Evolutionary conservation across 1,140 invertebrate species (phyloP).

Genomic region (Globodera ellingtonae): DNA sequence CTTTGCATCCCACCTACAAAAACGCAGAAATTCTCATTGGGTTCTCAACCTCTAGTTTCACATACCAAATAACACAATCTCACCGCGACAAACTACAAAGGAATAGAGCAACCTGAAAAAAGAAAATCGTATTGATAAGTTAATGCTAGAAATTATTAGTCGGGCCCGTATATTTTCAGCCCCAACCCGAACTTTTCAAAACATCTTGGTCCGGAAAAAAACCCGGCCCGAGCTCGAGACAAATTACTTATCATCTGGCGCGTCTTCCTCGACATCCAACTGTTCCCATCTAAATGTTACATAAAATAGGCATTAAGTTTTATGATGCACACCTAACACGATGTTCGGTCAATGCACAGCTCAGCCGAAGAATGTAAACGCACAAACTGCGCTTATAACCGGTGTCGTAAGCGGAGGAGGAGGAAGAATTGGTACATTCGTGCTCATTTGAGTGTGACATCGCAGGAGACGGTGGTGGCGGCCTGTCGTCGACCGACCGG

Average conservation of each 20-base stretch:
- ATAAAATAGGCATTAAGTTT: background rate
- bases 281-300: constrained; percentile 74
- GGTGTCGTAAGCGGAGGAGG: background rate
- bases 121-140: too few relatives aligned
- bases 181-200: background rate
- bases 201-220: background rate
- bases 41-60: constrained; percentile 71
- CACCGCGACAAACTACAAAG: constrained; percentile 82
- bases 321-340: constrained; percentile 20
- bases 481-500: too few relatives aligned
- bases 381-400: constrained; percentile 37
- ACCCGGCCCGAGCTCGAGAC: background rate
- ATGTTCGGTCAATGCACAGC: constrained; percentile 25
- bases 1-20: constrained; percentile 38
- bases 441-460: background rate
- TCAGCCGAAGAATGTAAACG: constrained; percentile 36
- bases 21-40: constrained; percentile 6
- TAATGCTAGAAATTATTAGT: too few relatives aligned
- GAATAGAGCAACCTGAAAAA: constrained; percentile 78
- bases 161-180: too few relatives aligned
- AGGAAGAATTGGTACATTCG: background rate
- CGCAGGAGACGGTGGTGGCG: too few relatives aligned
- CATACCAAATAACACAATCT: constrained; percentile 86
- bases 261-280: constrained; percentile 48
- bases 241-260: constrained; percentile 75